Evolutionary conservation across 1,140 invertebrate genomes (phyloP), one percentile per base, ranked within the genome.

Genomic region (Drosophila nikananu): DNA sequence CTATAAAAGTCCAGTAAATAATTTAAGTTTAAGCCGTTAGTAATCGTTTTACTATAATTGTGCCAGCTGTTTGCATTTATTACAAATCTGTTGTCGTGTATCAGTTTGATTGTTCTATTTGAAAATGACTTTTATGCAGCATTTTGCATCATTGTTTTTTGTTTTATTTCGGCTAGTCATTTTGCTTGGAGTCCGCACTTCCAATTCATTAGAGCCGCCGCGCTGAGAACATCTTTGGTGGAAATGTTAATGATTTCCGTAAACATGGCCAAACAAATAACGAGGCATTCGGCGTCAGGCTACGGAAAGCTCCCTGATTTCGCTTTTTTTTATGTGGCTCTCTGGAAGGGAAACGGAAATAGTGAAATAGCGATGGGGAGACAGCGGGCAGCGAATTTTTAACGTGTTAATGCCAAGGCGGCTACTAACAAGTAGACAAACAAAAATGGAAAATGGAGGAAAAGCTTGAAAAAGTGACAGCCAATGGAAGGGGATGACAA

Each of bases 381-480:
- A 15, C n/a, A 42, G 39, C 27, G 59, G 39, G 55, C 41, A 61
- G 67, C 63, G 62, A 63, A 51, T 70, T 87, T 87, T 89, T 78
- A 89, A 89, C 81, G 84, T 87, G 81, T 89, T 89, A 87, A 87
- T 89, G 77, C 64, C 73, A 49, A 83, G 83, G 71, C 83, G 58
- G 64, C 77, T 76, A 77, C 83, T 89, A 87, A 87, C 84, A 87
- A 87, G 84, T 78, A 71, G 81, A 74, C 84, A 87, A 89, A 87
- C 86, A 87, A 65, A 89, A 49, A 41, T 57, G 44, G 41, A 58
- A 63, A 64, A 41, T 21, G 54, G 37, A 46, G 68, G 60, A 72
- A 72, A 42, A 51, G 30, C 54, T n/a, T 46, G 37, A 42, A 52
- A 58, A 72, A 74, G 68, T 74, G 71, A 61, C 68, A 49, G 23